A percentile compares a stretch with the other conserved stretches of the same genome.
These are phyloP conservation scores for Gymnoscopelus braueri DNA, from an alignment of 2,797 vertebrate genomes.

Conservation along the genomic window DNA sequence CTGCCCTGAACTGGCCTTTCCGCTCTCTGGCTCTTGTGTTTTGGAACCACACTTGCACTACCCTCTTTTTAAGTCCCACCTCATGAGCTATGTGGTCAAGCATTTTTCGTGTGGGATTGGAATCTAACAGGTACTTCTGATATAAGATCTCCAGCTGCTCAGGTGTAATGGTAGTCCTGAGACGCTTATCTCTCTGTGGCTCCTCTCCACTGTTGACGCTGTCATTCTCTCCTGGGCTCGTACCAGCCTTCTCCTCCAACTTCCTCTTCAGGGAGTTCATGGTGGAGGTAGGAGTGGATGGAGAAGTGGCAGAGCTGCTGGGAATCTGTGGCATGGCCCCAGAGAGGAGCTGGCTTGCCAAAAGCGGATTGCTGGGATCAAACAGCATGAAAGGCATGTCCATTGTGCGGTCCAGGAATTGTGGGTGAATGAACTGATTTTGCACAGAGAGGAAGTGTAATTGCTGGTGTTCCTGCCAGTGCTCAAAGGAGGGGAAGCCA, in stretches of 20 bases:
- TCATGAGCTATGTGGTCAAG: slow-evolving; percentile 99
- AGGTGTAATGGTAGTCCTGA: slow-evolving; percentile 98
- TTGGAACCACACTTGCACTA: slow-evolving; percentile 99
- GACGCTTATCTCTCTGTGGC: slow-evolving; percentile 96
- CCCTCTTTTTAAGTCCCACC: slow-evolving; percentile 98
- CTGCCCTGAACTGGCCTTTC: slow-evolving; percentile 97
- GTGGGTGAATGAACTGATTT: slow-evolving; percentile 98
- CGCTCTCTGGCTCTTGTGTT: slow-evolving; percentile 97
- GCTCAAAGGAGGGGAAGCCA: slow-evolving; percentile 97
- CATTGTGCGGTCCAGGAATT: slow-evolving; percentile 94
- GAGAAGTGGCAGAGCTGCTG: slow-evolving; percentile 95
- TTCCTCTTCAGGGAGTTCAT: slow-evolving; percentile 99
- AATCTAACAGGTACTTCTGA: slow-evolving; percentile 98
- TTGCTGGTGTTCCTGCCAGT: slow-evolving; percentile 99
- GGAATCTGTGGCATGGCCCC: slow-evolving; percentile 96
- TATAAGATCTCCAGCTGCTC: slow-evolving; percentile 98
- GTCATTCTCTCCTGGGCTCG: slow-evolving; percentile 98
- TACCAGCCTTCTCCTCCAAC: slow-evolving; percentile 96
- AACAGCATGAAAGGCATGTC: slow-evolving; percentile 99
- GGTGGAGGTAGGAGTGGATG: slow-evolving; percentile 94
- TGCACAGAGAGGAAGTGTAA: slow-evolving; percentile 98
- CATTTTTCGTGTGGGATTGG: slow-evolving; percentile 99
- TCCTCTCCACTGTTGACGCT: slow-evolving; percentile 96
- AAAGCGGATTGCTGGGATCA: slow-evolving; percentile 95
- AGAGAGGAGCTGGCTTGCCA: slow-evolving; percentile 95